Evolutionary conservation across 1,140 invertebrate genomes (phyloP).

Genomic region (Pissodes strobi): DNA sequence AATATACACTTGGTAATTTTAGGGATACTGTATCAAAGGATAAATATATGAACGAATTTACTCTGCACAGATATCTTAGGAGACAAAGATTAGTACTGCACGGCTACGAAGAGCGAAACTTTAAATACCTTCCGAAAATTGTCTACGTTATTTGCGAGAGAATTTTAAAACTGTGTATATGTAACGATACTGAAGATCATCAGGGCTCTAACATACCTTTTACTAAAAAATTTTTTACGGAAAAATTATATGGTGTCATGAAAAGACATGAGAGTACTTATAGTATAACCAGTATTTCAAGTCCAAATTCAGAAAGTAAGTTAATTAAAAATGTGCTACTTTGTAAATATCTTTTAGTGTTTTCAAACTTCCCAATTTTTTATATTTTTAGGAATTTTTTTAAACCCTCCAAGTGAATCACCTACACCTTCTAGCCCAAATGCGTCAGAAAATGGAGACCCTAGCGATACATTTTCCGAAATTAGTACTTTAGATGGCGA

Average conservation of each 20-base stretch:
- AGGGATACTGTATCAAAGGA: conserved; percentile 57
- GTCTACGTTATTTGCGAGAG: conserved; percentile 67
- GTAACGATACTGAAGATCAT: conserved; percentile 59
- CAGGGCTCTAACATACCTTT: conserved; percentile 55
- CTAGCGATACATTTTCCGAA: conserved; percentile 42
- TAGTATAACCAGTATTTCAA: conserved; percentile 44
- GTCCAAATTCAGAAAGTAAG: conserved; percentile 44
- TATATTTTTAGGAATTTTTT: conserved; percentile 36
- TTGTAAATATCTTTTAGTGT: no score
- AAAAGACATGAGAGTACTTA: conserved; percentile 47
- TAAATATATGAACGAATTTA: conserved; percentile 66
- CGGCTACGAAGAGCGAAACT: conserved; percentile 77
- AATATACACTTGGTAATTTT: conserved; percentile 28
- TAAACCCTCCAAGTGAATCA: conserved; percentile 35
- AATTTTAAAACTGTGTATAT: conserved; percentile 71
- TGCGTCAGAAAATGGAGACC: conserved; percentile 43
- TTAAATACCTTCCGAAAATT: conserved; percentile 82
- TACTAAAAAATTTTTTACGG: conserved; percentile 57
- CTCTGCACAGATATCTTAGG: conserved; percentile 70
- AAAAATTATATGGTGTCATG: conserved; percentile 39
- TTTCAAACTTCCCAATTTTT: conserved; percentile 1
- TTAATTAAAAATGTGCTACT: conserved; percentile 8
- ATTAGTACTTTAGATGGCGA: conserved; percentile 48
- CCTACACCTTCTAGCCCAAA: conserved; percentile 46
- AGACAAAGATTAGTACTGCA: conserved; percentile 77